Percentiles rank a stretch among this genome's conserved stretches.
phyloP scores from a whole-genome alignment of 2,888 invertebrate genomes.

The Stictocephala bisonia region DNA sequence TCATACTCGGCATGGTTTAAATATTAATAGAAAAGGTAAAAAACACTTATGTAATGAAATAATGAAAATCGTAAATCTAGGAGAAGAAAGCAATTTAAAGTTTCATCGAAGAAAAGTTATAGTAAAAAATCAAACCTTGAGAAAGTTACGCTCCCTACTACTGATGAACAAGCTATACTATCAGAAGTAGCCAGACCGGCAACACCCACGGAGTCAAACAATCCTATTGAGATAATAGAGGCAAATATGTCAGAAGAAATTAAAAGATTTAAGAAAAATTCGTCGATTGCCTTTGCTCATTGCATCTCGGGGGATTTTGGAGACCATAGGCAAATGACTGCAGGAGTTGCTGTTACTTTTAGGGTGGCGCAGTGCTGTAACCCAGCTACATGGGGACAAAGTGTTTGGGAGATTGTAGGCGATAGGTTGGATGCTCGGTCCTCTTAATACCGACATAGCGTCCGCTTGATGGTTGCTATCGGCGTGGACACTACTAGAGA shows the following conservation, averaged over 20 bases:
- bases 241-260: not conserved
- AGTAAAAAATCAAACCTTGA: too few species aligned
- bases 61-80: not conserved
- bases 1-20: not conserved
- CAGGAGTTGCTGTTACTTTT: not conserved
- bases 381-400: too few species aligned
- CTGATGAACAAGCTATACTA: not conserved
- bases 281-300: not conserved
- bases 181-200: too few species aligned
- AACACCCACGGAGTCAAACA: not conserved
- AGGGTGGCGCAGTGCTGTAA: too few species aligned
- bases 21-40: not conserved
- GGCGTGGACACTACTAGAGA: too few species aligned
- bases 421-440: too few species aligned
- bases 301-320: not conserved
- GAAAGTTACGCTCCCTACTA: too few species aligned
- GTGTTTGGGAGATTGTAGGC: too few species aligned
- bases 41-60: not conserved
- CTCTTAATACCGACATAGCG: too few species aligned
- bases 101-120: too few species aligned
- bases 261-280: not conserved
- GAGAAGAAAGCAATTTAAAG: too few species aligned
- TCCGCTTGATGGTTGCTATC: too few species aligned
- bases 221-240: not conserved
- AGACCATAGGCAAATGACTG: slow-evolving; percentile 3